A percentile compares a stretch with the other conserved stretches of the same genome.
Evolutionary conservation across 2,888 invertebrate species (phyloP).

Genomic region (Sinodicranocentrus sp.): DNA sequence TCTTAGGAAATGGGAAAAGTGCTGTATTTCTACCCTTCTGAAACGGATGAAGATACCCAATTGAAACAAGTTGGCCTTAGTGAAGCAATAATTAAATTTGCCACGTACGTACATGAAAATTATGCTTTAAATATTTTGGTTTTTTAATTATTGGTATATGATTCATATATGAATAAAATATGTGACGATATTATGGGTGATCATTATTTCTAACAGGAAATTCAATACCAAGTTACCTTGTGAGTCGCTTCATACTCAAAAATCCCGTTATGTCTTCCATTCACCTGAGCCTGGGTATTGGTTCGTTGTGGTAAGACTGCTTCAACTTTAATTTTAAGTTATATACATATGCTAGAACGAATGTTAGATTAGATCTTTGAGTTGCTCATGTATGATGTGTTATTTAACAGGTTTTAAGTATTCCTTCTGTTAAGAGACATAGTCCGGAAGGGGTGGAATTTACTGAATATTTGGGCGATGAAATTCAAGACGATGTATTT

Average conservation of each 20-base stretch:
- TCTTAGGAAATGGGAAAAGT: constrained; percentile 92
- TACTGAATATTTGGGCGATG: constrained; percentile 88
- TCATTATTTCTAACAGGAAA: no score
- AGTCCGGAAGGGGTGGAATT: constrained; percentile 84
- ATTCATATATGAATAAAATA: no score
- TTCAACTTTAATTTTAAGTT: no score
- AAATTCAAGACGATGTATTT: constrained; percentile 88
- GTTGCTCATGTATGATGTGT: no score
- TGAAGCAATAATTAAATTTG: constrained; percentile 97
- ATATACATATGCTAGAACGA: no score
- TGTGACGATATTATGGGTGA: no score
- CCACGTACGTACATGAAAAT: constrained; percentile 84
- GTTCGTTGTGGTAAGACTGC: constrained; percentile 94
- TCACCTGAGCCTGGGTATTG: constrained; percentile 93
- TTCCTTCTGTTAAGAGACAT: constrained; percentile 81
- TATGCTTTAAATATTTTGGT: neutral
- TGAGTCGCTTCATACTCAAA: constrained; percentile 92
- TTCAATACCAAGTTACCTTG: constrained; percentile 89
- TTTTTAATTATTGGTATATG: no score
- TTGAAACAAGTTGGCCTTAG: constrained; percentile 96
- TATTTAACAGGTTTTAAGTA: constrained; percentile 82
- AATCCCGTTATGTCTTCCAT: constrained; percentile 91
- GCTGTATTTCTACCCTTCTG: constrained; percentile 90
- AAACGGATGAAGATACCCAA: constrained; percentile 88
- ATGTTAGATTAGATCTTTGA: no score